phyloP scores from a whole-genome alignment of 2,888 invertebrate genomes.

The Odontocerum albicorne region DNA sequence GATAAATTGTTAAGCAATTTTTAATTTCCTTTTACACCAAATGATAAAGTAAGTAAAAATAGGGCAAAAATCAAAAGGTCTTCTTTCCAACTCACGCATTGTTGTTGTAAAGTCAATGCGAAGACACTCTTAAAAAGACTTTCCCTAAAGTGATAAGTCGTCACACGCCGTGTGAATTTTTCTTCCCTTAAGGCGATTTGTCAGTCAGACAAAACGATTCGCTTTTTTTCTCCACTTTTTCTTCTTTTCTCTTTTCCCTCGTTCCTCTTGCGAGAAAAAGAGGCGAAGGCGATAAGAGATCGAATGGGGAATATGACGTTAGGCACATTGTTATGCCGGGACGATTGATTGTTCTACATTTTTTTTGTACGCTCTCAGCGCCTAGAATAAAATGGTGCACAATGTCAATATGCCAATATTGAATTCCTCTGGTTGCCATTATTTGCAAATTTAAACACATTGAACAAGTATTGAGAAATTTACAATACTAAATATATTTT shows the following conservation, averaged over 20 bases:
- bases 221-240: slow-evolving; percentile 10
- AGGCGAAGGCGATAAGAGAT: slow-evolving; percentile 34
- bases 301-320: slow-evolving; percentile 34
- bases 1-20: too few species aligned
- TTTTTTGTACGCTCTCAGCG: slow-evolving; percentile 3
- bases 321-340: slow-evolving; percentile 16
- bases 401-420: neutral
- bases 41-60: too few species aligned
- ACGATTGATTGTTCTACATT: slow-evolving; percentile 23
- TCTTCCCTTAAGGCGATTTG: slow-evolving; percentile 37
- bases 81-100: neutral
- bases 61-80: too few species aligned
- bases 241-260: neutral
- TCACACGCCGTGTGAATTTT: slow-evolving; percentile 37
- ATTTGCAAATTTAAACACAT: neutral
- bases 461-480: neutral
- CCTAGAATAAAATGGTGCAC: too few species aligned
- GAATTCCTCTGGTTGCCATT: neutral
- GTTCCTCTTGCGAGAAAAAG: slow-evolving; percentile 10
- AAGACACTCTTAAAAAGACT: slow-evolving; percentile 5
- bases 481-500: neutral
- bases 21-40: too few species aligned
- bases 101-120: slow-evolving; percentile 2
- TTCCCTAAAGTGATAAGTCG: slow-evolving; percentile 34
- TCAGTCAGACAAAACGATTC: slow-evolving; percentile 36